Base-by-base conservation (phyloP, 2,113 vertebrate genomes). In the Clarias magur region DNA sequence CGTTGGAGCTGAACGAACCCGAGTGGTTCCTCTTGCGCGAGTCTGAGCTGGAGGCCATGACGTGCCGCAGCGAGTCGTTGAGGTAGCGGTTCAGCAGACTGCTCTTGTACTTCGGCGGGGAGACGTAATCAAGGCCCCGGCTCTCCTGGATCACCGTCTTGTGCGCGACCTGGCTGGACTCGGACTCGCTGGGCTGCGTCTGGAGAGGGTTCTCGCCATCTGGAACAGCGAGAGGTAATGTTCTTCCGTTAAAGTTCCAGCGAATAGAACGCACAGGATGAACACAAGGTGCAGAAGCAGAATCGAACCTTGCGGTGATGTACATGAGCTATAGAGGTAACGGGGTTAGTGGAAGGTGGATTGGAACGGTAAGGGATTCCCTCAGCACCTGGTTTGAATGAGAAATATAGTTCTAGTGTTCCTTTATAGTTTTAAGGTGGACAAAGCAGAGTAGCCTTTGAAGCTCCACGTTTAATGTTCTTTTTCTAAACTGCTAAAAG, bases 21-120 rank as follows among this genome's bases (percentile, higher is more conserved):
- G 97, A 99, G 94, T 97, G 97, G 94, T 96, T 97, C 92, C 98
- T 96, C 92, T 97, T 96, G 91, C 95, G 95, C 38, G 95, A 94
- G 54, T 96, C 94, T 83, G 96, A 94, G 2, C 96, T 96, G 10
- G 96, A 95, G 91, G 95, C 96, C 96, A 99, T 99, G 94, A 99
- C 97, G 42, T 99, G 98, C 82, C 96, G 96, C 93, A 99, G 93
- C 56, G 97, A 99, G 96, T 99, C 98, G 90, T 99, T 99, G 88
- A 99, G 96, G 90, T 99, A 99, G 23, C 98, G 97, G 92, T 99
- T 97, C 93, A 99, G 91, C 91, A 99, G 95, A 88, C 97, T 97
- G 96, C 95, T 99, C 95, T 99, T 99, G 94, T 99, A 99, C 90
- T 99, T 99, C 27, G 98, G 97, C 62, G 97, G 97, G 1, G 97